Base-by-base conservation (phyloP, 2,797 vertebrate genomes). In the Pseudochirops corinnae region DNA sequence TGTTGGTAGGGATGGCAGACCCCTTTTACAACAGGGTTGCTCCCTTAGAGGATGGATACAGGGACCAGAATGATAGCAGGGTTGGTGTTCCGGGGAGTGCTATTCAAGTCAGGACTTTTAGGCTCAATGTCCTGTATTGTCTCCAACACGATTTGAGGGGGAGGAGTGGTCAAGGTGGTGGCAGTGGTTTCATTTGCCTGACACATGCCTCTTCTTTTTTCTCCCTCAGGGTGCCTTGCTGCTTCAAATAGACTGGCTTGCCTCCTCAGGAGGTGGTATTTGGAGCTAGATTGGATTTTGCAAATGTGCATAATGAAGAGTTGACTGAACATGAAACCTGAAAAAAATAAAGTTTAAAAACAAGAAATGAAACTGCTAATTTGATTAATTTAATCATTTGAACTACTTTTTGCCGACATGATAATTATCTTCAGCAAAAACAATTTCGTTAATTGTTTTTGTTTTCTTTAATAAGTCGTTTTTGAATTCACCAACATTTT, bases 361-460 rank as follows among this genome's bases (percentile, higher is more conserved):
- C 91, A 96, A 97, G 90, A 9, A 96, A 94, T 58, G 58, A 94
- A 74, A 97, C 55, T 56, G 62, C 91, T 33, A 57, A 21, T 90
- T 97, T 60, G 82, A 95, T 95, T 82, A 95, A 74, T 94, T 95
- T 87, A 95, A 93, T 94, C n/a, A 94, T 93, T 93, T 96, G 94
- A 92, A 94, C 82, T 95, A 58, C 50, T 96, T 94, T 96, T 92
- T 96, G 31, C 95, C 92, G 92, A 62, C 56, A 58, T 95, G 82
- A 87, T 95, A 92, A 96, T 97, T 93, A 96, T 94, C 96, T n/a
- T 91, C 82, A 95, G 16, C 55, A 94, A 93, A 96, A 91, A 93
- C 94, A 82, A 13, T 93, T 90, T 94, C 95, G 56, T 90, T 96
- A 97, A 97, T 96, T 96, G 92, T 60, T 95, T 97, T 97, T 97